Evolutionary conservation across 2,888 invertebrate species (phyloP).

Genomic region (Morpho achilles): DNA sequence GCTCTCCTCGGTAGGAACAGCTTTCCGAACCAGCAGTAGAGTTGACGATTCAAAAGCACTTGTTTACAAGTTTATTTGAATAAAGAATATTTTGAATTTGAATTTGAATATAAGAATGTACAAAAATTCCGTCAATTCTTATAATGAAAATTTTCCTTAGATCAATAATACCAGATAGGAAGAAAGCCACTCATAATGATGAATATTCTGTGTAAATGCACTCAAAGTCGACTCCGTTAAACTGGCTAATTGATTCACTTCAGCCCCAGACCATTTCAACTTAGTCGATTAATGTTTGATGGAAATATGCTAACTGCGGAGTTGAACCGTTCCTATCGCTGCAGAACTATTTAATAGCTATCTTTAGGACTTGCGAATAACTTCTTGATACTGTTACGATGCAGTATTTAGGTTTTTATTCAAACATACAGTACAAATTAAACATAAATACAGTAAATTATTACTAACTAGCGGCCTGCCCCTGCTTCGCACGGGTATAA

Average conservation of each 20-base stretch:
- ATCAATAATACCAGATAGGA: neutral
- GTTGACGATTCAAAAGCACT: too few relatives aligned
- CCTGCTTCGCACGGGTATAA: too few relatives aligned
- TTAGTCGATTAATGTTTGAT: constrained; percentile 20
- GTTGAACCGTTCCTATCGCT: constrained; percentile 1
- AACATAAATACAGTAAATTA: too few relatives aligned
- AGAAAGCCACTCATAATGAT: neutral
- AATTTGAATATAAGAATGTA: neutral
- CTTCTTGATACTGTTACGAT: too few relatives aligned
- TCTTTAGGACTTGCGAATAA: neutral
- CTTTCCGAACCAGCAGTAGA: too few relatives aligned
- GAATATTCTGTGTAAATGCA: constrained; percentile 6
- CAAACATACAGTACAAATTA: too few relatives aligned
- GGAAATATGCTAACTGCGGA: constrained; percentile 14
- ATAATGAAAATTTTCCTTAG: too few relatives aligned
- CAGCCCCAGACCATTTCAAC: constrained; percentile 11
- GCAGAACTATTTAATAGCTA: constrained; percentile 1
- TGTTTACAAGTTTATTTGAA: too few relatives aligned
- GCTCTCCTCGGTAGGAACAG: too few relatives aligned
- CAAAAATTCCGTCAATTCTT: neutral
- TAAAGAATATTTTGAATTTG: too few relatives aligned
- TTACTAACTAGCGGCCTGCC: too few relatives aligned
- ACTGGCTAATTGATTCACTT: constrained; percentile 14
- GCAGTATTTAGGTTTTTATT: too few relatives aligned
- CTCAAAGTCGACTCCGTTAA: neutral